Evolutionary conservation across 2,113 vertebrate genomes (phyloP), one percentile per base, ranked within the genome.

Genomic region (Dendropsophus ebraccatus): DNA sequence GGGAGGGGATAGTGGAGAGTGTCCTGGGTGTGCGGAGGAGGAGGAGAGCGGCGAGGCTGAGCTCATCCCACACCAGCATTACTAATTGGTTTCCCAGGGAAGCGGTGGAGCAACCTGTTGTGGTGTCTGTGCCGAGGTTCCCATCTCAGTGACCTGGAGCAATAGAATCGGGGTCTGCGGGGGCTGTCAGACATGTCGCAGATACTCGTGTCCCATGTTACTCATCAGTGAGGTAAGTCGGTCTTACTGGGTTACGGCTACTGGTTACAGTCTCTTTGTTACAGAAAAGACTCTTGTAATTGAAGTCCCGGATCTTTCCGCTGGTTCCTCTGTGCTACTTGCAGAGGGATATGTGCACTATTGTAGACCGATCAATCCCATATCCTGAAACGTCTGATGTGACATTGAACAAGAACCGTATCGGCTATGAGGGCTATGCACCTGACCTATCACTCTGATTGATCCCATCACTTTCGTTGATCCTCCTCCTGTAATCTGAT

Each of bases 1-100:
- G 84, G 56, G 73, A 85, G 75, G 49, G 45, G 81, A 72, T 56
- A 32, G 50, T 52, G 49, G 79, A 47, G 56, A 65, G 73, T 52
- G 37, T 70, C n/a, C 45, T 85, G n/a, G 83, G 77, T 16, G 28
- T 62, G 28, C 35, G 52, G 84, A 21, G 77, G 76, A 41, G 82
- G 70, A 75, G 56, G 83, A 60, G 60, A 13, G 9, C 30, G 35
- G 41, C 21, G 79, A 69, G 74, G 84, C 62, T 86, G 84, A 86
- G n/a, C 50, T 86, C 84, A 80, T 73, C 84, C 65, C 73, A 81
- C 76, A 72, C 84, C 78, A 85, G 83, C 83, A 85, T 85, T 85
- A 77, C 83, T 84, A 75, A 85, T 76, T 85, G 83, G 3, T 56
- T 73, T 81, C 84, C 77, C 84, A 80, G 69, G 67, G 65, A 58